Evolutionary conservation across 2,113 vertebrate species (phyloP).

Genomic region (Geococcyx californianus): DNA sequence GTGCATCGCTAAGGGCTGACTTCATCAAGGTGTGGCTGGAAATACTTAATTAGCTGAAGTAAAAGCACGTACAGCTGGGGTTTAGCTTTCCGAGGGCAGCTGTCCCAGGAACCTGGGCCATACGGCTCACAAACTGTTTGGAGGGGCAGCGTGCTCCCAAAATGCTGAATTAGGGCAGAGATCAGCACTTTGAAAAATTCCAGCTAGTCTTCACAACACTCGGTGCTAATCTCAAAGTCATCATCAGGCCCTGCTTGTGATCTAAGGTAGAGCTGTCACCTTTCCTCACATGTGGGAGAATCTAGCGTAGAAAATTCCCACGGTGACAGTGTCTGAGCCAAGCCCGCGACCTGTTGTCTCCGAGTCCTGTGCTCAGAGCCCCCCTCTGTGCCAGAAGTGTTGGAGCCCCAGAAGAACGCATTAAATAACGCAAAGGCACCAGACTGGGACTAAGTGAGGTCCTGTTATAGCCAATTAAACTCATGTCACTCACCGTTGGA

Average conservation of each 20-base stretch:
- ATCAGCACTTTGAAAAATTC: not conserved
- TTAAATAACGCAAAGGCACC: not conserved
- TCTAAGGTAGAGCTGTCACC: not conserved
- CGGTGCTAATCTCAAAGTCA: not conserved
- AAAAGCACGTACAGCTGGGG: not conserved
- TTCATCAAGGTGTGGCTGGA: conserved; percentile 40
- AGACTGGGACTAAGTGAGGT: not conserved
- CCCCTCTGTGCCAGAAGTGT: accelerated
- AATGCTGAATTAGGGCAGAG: not conserved
- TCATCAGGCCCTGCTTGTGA: not conserved
- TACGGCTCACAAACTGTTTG: not conserved
- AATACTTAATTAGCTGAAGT: not conserved
- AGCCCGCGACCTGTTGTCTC: not conserved
- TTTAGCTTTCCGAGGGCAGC: not conserved
- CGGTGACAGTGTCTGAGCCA: not conserved
- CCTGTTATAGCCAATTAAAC: conserved; percentile 1
- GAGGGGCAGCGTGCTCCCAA: not conserved
- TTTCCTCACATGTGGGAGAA: not conserved
- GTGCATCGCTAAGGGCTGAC: not conserved
- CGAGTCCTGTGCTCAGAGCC: not conserved
- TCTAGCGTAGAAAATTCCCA: accelerated
- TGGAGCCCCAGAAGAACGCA: not conserved
- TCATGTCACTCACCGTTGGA: not conserved
- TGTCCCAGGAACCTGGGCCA: not conserved
- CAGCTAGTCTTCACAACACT: not conserved